These are phyloP conservation scores for Diabrotica balteata DNA, from an alignment of 2,888 invertebrate genomes.

Conservation along the genomic window DNA sequence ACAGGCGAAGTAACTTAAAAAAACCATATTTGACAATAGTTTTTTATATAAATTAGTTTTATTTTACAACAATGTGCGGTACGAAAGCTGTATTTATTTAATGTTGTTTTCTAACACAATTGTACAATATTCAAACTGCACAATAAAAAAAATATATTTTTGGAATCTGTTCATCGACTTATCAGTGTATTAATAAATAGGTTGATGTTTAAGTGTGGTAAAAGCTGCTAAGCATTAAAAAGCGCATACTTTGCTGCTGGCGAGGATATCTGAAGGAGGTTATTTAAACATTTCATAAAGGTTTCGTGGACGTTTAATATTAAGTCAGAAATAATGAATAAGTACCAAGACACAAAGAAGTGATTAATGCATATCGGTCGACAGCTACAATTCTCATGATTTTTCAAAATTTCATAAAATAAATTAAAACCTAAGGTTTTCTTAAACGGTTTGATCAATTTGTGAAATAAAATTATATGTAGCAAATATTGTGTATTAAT, in stretches of 20 bases:
- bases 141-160: too few relatives aligned
- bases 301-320: conserved; percentile 8
- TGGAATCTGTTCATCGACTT: not conserved
- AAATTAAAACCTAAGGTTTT: too few relatives aligned
- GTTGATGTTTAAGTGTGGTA: conserved; percentile 4
- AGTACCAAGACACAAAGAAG: not conserved
- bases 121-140: too few relatives aligned
- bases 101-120: too few relatives aligned
- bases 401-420: not conserved
- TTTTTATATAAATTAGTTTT: too few relatives aligned
- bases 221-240: conserved; percentile 19
- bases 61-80: too few relatives aligned
- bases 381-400: conserved; percentile 11
- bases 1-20: too few relatives aligned
- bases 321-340: not conserved
- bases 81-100: too few relatives aligned
- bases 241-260: conserved; percentile 15
- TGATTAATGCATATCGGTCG: not conserved
- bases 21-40: too few relatives aligned
- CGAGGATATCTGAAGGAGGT: conserved; percentile 22
- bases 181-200: not conserved
- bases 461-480: too few relatives aligned
- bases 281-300: conserved; percentile 34
- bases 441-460: too few relatives aligned
- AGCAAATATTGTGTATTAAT: too few relatives aligned